Conservation (phyloP, 2,888 invertebrate genomes). For the Therioaphis trifolii region DNA sequence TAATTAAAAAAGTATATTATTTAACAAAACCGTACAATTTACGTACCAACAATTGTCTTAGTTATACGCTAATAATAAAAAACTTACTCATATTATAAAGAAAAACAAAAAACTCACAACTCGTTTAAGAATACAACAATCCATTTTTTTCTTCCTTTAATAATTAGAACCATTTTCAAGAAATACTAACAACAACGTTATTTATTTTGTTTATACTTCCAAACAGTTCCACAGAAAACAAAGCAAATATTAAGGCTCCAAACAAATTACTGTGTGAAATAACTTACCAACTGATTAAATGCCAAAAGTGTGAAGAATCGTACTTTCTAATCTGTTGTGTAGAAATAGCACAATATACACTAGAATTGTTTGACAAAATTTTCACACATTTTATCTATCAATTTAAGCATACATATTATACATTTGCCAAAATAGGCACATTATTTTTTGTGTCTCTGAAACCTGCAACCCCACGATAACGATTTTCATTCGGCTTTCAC, state of each 20-base stretch:
- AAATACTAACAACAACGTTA: too few species aligned
- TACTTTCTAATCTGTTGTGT: constrained; percentile 26
- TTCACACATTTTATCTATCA: constrained; percentile 9
- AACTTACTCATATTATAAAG: too few species aligned
- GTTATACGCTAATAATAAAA: too few species aligned
- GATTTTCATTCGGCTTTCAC: background rate
- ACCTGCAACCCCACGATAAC: background rate
- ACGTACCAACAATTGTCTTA: too few species aligned
- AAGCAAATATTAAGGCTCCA: background rate
- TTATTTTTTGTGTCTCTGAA: background rate
- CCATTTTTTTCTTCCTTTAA: background rate
- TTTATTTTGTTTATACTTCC: background rate
- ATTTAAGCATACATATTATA: too few species aligned
- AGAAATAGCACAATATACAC: background rate
- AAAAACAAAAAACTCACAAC: too few species aligned
- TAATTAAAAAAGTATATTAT: too few species aligned
- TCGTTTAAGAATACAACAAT: too few species aligned
- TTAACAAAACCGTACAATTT: too few species aligned
- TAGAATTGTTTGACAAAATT: constrained; percentile 23
- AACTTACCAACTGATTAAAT: constrained; percentile 13
- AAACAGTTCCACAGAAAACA: too few species aligned
- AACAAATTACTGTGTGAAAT: constrained; percentile 8
- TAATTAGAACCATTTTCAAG: background rate
- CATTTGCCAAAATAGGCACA: too few species aligned
- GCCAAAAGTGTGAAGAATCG: constrained; percentile 6